These are phyloP conservation scores for Ovis canadensis DNA, from an alignment of 2,113 vertebrate genomes.

Conservation along the genomic window DNA sequence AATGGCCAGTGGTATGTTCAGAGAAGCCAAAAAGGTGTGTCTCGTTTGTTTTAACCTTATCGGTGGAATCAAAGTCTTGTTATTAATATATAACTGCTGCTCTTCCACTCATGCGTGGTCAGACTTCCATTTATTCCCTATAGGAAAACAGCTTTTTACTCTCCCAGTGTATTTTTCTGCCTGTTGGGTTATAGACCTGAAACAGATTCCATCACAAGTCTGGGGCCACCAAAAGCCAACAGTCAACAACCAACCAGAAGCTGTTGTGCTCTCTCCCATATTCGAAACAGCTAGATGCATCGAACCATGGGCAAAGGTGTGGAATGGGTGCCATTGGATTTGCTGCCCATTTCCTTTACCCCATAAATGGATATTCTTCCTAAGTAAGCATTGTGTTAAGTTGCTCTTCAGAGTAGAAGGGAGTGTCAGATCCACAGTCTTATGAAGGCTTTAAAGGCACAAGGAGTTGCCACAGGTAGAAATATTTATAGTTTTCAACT, in stretches of 20 bases:
- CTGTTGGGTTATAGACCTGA: neutral
- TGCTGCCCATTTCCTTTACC: neutral
- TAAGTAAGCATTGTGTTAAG: neutral
- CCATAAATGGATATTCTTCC: neutral
- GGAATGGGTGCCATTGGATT: neutral
- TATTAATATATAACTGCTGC: neutral
- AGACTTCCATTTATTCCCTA: neutral
- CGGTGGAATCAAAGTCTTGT: neutral
- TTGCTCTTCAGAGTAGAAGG: neutral
- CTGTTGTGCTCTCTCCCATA: neutral
- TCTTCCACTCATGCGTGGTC: neutral
- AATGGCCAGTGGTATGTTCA: neutral
- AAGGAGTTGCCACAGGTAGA: neutral
- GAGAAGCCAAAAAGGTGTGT: neutral
- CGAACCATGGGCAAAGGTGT: neutral
- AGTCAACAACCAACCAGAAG: neutral
- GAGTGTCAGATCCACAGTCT: neutral
- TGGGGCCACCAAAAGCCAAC: neutral
- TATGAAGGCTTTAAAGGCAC: neutral
- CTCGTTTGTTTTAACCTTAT: neutral
- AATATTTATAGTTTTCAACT: constrained; percentile 5
- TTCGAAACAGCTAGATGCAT: neutral
- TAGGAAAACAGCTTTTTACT: neutral
- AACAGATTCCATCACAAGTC: neutral
- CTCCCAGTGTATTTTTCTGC: neutral